phyloP scores from a whole-genome alignment of 2,888 invertebrate genomes.

The Drosophila differens region DNA sequence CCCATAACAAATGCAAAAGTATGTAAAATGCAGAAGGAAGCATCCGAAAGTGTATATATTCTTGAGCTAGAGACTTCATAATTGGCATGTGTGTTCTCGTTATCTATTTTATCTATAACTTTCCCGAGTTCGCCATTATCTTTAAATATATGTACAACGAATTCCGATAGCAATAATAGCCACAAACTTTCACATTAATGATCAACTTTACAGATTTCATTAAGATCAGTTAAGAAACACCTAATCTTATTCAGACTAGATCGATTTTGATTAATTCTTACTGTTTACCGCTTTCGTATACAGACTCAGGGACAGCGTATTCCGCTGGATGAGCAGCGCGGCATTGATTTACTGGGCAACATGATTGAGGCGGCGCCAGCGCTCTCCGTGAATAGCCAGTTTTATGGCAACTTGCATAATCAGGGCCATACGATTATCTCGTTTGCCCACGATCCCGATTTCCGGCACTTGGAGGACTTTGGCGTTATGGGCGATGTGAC shows the following conservation, averaged over 20 bases:
- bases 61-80: background rate
- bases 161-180: no score
- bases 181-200: no score
- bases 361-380: conserved; percentile 89
- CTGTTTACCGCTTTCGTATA: background rate
- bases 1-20: no score
- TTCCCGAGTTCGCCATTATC: no score
- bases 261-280: background rate
- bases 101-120: no score
- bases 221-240: no score
- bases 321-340: conserved; percentile 86
- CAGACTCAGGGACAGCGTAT: conserved; percentile 73
- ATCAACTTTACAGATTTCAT: no score
- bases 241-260: no score
- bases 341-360: conserved; percentile 92
- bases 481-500: conserved; percentile 93
- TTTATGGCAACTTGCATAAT: conserved; percentile 93
- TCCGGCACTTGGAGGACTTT: conserved; percentile 89
- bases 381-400: conserved; percentile 88
- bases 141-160: no score
- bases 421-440: conserved; percentile 92
- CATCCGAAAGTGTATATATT: background rate
- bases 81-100: background rate
- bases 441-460: conserved; percentile 92
- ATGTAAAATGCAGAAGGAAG: background rate